phyloP scores from a whole-genome alignment of 2,113 vertebrate species.

The Pollimyrus isidori region DNA sequence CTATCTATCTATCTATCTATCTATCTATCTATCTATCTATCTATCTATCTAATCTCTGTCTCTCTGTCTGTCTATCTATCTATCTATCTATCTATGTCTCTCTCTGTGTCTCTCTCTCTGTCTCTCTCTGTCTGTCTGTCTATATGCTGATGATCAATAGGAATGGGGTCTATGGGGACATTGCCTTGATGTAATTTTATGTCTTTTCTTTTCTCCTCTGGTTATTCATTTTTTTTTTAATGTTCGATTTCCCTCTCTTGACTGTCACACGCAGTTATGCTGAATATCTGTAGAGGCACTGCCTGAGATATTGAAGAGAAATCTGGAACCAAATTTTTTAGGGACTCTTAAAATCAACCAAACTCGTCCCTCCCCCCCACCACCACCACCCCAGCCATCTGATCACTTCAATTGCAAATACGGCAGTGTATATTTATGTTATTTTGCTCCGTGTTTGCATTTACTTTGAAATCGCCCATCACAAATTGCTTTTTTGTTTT shows the following conservation, averaged over 20 bases:
- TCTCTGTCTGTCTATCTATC: not conserved
- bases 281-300: not conserved
- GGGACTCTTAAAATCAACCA: not conserved
- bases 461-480: conserved; percentile 30
- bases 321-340: not conserved
- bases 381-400: not conserved
- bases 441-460: conserved; percentile 31
- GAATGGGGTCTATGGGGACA: not conserved
- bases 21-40: no score
- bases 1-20: not conserved
- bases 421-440: conserved; percentile 19
- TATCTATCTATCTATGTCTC: not conserved
- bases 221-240: not conserved
- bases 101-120: not conserved
- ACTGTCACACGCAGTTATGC: not conserved
- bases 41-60: no score
- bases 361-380: not conserved
- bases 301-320: no score
- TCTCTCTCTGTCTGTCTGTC: not conserved
- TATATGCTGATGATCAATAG: not conserved
- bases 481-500: conserved; percentile 37
- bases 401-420: not conserved
- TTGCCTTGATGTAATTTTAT: not conserved
- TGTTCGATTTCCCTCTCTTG: not conserved
- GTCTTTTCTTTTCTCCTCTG: not conserved